phyloP scores from a whole-genome alignment of 2,113 vertebrate genomes.

The Heterochromis multidens region DNA sequence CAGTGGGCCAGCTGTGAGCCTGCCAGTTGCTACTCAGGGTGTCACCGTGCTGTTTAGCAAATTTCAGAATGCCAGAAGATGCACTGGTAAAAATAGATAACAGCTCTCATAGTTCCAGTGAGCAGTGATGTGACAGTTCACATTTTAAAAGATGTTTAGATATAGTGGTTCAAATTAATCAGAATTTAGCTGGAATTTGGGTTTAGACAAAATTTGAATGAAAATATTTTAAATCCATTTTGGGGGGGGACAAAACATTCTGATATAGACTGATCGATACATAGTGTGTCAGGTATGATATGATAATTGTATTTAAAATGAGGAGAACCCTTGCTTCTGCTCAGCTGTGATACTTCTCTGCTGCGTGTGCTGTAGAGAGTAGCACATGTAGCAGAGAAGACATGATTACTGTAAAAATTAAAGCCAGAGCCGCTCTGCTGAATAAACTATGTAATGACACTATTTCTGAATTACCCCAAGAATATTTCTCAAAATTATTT shows the following conservation, averaged over 20 bases:
- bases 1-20: neutral
- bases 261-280: no score
- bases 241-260: no score
- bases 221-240: neutral
- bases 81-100: neutral
- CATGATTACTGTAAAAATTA: no score
- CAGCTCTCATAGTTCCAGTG: neutral
- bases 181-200: accelerated
- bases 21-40: neutral
- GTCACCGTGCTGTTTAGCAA: neutral
- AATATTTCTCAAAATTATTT: no score
- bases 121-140: neutral
- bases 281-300: no score
- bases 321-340: no score
- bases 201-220: accelerated
- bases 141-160: neutral
- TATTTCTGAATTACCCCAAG: no score
- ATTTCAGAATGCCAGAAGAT: neutral
- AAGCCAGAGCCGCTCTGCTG: no score
- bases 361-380: no score
- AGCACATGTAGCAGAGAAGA: no score
- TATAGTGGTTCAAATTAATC: accelerated
- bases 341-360: no score
- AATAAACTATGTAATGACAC: neutral
- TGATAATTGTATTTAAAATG: no score